phyloP scores from a whole-genome alignment of 2,888 invertebrate genomes.

The Caenorhabditis wallacei region DNA sequence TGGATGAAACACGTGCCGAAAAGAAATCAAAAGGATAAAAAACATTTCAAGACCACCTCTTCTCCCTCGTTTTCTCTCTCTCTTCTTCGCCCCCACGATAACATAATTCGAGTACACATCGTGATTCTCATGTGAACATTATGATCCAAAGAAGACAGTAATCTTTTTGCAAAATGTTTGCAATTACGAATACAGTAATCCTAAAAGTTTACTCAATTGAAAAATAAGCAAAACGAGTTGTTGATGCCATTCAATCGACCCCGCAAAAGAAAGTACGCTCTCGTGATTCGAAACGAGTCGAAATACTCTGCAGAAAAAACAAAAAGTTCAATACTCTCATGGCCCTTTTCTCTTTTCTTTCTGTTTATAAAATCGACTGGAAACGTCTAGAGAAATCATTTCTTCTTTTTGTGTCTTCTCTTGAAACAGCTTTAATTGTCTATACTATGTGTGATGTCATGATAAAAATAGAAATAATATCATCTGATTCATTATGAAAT shows the following conservation, averaged over 20 bases:
- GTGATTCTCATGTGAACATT: slow-evolving; percentile 36
- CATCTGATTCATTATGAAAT: slow-evolving; percentile 29
- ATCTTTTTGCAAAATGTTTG: neutral
- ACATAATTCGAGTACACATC: slow-evolving; percentile 35
- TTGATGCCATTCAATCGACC: slow-evolving; percentile 38
- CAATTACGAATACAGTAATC: slow-evolving; percentile 14
- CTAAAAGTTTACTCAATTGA: slow-evolving; percentile 8
- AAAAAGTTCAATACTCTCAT: slow-evolving; percentile 36
- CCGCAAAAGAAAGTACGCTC: slow-evolving; percentile 42
- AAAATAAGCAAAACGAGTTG: slow-evolving; percentile 52
- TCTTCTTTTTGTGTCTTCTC: neutral
- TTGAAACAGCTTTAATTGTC: slow-evolving; percentile 4
- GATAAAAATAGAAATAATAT: slow-evolving; percentile 16
- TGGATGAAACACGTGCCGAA: slow-evolving; percentile 33
- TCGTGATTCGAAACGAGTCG: slow-evolving; percentile 52
- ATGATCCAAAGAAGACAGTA: slow-evolving; percentile 7
- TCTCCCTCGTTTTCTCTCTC: neutral
- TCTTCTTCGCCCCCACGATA: neutral
- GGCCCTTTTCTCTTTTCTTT: slow-evolving; percentile 16
- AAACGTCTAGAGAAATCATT: slow-evolving; percentile 12
- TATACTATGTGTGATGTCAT: slow-evolving; percentile 12
- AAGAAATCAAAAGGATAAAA: slow-evolving; percentile 34
- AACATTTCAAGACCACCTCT: slow-evolving; percentile 29
- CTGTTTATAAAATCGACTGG: slow-evolving; percentile 20
- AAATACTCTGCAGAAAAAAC: slow-evolving; percentile 36